Conservation (phyloP, 35 echinoderm and acorn worm genomes). For the Apostichopus parvimensis region DNA sequence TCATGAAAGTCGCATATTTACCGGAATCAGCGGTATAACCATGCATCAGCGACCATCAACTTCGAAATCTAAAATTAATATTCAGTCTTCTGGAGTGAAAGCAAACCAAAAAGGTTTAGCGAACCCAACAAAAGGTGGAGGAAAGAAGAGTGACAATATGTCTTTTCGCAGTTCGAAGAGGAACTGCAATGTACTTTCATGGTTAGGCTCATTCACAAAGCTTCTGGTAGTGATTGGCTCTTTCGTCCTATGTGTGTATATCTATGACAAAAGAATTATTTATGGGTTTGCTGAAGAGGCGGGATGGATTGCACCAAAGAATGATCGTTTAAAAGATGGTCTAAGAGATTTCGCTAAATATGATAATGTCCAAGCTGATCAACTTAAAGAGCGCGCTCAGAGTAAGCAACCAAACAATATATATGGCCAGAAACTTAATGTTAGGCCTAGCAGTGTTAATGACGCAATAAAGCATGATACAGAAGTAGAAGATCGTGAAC, state of each 20-base stretch:
- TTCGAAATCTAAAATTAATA: not conserved
- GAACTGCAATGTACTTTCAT: not conserved
- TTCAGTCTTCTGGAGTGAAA: not conserved
- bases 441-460: no score
- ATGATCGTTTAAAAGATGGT: not conserved
- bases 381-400: not conserved
- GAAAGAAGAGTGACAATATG: not conserved
- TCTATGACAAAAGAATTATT: conserved; percentile 43
- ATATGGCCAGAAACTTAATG: no score
- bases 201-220: conserved; percentile 28
- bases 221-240: not conserved
- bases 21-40: not conserved
- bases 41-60: not conserved
- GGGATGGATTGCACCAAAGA: conserved; percentile 12
- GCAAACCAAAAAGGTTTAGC: not conserved
- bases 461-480: not conserved
- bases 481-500: not conserved
- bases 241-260: conserved; percentile 42
- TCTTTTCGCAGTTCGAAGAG: not conserved
- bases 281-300: conserved; percentile 30
- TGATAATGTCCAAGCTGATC: no score
- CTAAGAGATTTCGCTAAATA: no score
- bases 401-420: no score
- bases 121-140: not conserved
- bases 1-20: no score